Percentiles rank a stretch among this genome's conserved stretches.
phyloP scores from a whole-genome alignment of 2,797 vertebrate genomes.

The Paratrypauchen microcephalus region DNA sequence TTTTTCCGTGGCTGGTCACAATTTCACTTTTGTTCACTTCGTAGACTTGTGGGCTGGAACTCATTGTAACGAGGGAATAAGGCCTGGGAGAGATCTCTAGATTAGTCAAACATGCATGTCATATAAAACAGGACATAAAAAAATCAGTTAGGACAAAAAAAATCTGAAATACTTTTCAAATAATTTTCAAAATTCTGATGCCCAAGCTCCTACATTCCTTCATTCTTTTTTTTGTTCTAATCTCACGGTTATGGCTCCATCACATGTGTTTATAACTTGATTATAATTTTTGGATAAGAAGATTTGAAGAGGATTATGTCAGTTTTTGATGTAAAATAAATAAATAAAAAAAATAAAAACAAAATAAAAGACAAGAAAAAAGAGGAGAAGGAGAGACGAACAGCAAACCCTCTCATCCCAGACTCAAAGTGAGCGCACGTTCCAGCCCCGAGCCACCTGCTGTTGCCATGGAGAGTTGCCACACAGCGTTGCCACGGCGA shows the following conservation, averaged over 20 bases:
- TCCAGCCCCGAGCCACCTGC: conserved; percentile 82
- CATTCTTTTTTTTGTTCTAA: not conserved
- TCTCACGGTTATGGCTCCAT: not conserved
- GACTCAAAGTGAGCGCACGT: conserved; percentile 54
- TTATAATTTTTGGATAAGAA: conserved; percentile 39
- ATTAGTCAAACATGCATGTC: too few species aligned
- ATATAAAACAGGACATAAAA: too few species aligned
- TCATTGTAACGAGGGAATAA: too few species aligned
- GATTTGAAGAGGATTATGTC: conserved; percentile 37
- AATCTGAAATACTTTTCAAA: not conserved
- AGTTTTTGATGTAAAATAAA: conserved; percentile 56
- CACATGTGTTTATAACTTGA: conserved; percentile 7
- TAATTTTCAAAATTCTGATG: not conserved
- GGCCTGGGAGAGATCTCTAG: too few species aligned
- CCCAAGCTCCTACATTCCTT: conserved; percentile 29
- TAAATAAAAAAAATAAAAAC: conserved; percentile 44
- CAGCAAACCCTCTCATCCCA: not conserved
- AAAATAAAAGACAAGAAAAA: conserved; percentile 28
- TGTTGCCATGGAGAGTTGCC: conserved; percentile 86
- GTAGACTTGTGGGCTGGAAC: too few species aligned
- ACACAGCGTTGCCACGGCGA: conserved; percentile 86
- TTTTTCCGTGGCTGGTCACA: too few species aligned
- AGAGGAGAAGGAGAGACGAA: conserved; percentile 10
- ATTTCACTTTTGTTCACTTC: too few species aligned
- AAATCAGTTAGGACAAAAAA: too few species aligned